phyloP scores from a whole-genome alignment of 2,113 vertebrate species.

The Pelecanus crispus region DNA sequence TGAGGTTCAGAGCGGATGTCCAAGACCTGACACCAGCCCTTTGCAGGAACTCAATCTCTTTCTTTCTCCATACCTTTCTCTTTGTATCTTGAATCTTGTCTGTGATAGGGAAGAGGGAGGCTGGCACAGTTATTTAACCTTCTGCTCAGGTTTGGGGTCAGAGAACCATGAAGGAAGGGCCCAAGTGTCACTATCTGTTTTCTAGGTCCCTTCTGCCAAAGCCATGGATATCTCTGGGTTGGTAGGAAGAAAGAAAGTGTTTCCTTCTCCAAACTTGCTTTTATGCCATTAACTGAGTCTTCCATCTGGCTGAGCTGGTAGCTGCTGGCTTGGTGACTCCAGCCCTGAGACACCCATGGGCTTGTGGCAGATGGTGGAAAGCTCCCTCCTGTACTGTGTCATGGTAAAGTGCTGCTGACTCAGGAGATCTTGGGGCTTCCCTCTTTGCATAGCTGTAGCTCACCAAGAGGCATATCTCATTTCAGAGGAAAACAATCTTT shows the following conservation, averaged over 20 bases:
- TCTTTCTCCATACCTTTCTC: neutral
- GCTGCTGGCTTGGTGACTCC: neutral
- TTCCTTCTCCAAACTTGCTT: neutral
- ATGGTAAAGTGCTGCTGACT: neutral
- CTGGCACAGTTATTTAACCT: neutral
- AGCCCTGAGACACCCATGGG: accelerated
- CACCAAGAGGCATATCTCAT: neutral
- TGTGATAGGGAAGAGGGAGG: neutral
- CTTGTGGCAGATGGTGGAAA: neutral
- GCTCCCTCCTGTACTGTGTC: neutral
- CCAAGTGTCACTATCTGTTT: neutral
- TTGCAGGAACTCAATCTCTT: neutral
- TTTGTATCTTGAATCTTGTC: neutral
- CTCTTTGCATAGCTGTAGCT: neutral
- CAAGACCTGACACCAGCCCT: neutral
- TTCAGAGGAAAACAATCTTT: neutral
- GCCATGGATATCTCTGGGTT: neutral
- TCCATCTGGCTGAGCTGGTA: neutral
- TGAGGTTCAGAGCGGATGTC: neutral
- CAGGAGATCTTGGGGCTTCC: neutral
- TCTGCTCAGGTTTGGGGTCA: neutral
- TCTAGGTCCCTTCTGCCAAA: neutral
- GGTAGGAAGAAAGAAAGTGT: neutral
- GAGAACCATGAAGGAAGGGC: neutral
- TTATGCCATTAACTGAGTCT: neutral